Percentiles rank a stretch among this genome's conserved stretches.
These are phyloP conservation scores for Balearica regulorum DNA, from an alignment of 2,797 vertebrate species.

Conservation along the genomic window DNA sequence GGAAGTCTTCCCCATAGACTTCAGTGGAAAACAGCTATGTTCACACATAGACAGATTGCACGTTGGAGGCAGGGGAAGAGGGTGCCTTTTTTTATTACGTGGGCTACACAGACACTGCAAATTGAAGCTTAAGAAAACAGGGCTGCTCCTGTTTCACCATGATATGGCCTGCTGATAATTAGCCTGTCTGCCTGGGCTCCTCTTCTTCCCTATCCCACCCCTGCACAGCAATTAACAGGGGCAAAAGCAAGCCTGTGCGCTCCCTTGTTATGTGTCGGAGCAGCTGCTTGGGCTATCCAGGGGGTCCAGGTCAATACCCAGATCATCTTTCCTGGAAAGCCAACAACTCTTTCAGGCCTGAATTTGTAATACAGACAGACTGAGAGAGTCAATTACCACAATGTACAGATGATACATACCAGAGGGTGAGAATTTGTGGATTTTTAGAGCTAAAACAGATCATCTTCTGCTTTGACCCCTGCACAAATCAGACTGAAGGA, in stretches of 20 bases:
- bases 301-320: not conserved
- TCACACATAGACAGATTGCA: not conserved
- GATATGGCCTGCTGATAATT: not conserved
- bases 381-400: not conserved
- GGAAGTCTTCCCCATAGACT: not conserved
- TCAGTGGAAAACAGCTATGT: not conserved
- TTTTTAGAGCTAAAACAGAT: not conserved
- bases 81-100: not conserved
- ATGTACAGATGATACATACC: not conserved
- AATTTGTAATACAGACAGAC: not conserved
- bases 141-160: not conserved
- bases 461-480: not conserved
- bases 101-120: not conserved
- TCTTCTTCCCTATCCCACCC: not conserved
- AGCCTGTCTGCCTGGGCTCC: not conserved
- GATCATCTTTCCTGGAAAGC: not conserved
- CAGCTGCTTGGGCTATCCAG: not conserved
- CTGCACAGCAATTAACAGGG: not conserved
- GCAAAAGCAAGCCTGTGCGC: not conserved
- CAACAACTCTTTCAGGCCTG: not conserved
- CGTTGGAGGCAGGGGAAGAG: not conserved
- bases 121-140: not conserved
- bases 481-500: not conserved
- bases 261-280: not conserved
- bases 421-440: not conserved